phyloP scores from a whole-genome alignment of 1,140 invertebrate genomes.

The Vanessa tameamea region DNA sequence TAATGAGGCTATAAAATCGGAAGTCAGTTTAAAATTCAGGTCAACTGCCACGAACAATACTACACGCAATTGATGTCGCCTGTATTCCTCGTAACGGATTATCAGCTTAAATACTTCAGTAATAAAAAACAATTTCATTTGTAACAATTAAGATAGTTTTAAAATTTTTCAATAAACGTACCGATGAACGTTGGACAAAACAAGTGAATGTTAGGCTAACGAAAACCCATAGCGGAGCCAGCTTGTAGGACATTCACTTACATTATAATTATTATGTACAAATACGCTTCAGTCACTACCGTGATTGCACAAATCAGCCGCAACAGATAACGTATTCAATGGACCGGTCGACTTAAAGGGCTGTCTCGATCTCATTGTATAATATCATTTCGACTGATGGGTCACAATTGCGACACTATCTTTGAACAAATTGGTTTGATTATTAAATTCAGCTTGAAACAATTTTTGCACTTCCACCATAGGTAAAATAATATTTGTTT shows the following conservation, averaged over 20 bases:
- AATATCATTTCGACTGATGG: not conserved
- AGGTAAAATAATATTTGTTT: not conserved
- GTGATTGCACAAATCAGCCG: not conserved
- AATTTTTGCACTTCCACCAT: not conserved
- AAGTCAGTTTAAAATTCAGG: constrained; percentile 45
- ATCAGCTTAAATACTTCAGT: not conserved
- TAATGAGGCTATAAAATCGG: constrained; percentile 47
- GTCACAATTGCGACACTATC: not conserved
- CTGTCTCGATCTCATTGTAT: not conserved
- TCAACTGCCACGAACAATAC: constrained; percentile 41
- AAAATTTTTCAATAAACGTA: not conserved
- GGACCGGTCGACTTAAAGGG: not conserved
- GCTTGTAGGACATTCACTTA: not conserved
- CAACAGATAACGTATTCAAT: not conserved
- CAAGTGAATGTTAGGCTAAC: no score
- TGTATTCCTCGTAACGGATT: constrained; percentile 3
- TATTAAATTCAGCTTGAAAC: not conserved
- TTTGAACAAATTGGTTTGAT: not conserved
- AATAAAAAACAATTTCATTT: not conserved
- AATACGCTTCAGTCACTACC: not conserved
- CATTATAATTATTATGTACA: not conserved
- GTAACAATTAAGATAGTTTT: not conserved
- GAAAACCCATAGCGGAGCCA: not conserved
- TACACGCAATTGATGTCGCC: constrained; percentile 23
- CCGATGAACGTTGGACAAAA: no score